Percentiles rank a stretch among this genome's conserved stretches.
These are phyloP conservation scores for Gila robusta DNA, from an alignment of 2,797 vertebrate species.

Conservation along the genomic window DNA sequence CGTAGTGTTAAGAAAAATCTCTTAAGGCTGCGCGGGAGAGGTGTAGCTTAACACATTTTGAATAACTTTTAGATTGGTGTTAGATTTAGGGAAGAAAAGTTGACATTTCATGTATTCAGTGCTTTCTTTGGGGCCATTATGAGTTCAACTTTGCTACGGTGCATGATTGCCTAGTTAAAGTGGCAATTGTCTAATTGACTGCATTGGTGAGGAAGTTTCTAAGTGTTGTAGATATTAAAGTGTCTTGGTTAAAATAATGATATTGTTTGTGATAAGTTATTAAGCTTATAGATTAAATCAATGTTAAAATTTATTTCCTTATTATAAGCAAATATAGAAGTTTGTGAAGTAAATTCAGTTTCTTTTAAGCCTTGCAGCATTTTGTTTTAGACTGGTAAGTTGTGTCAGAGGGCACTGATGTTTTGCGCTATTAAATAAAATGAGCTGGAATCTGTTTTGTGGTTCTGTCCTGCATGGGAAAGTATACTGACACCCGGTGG, in stretches of 20 bases:
- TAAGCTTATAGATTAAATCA: background rate
- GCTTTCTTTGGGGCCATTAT: background rate
- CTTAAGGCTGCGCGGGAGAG: background rate
- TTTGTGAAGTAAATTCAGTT: background rate
- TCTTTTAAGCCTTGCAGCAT: background rate
- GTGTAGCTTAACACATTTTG: background rate
- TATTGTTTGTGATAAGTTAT: slow-evolving; percentile 7
- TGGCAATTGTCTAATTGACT: background rate
- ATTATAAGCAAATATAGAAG: background rate
- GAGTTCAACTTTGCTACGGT: slow-evolving; percentile 21
- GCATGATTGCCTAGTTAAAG: slow-evolving; percentile 30
- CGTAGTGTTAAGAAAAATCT: background rate
- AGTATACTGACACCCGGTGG: slow-evolving; percentile 8
- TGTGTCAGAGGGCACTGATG: background rate
- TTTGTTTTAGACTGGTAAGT: background rate
- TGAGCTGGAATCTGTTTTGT: background rate
- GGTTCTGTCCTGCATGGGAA: background rate
- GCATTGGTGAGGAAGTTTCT: background rate
- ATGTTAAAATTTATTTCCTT: background rate
- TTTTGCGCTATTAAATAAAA: background rate
- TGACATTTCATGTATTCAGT: background rate
- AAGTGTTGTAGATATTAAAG: background rate
- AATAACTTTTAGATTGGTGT: slow-evolving; percentile 26
- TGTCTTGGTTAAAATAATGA: slow-evolving; percentile 10
- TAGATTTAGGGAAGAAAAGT: slow-evolving; percentile 9